phyloP scores from a whole-genome alignment of 2,797 vertebrate genomes.

The Scolopax rusticola region DNA sequence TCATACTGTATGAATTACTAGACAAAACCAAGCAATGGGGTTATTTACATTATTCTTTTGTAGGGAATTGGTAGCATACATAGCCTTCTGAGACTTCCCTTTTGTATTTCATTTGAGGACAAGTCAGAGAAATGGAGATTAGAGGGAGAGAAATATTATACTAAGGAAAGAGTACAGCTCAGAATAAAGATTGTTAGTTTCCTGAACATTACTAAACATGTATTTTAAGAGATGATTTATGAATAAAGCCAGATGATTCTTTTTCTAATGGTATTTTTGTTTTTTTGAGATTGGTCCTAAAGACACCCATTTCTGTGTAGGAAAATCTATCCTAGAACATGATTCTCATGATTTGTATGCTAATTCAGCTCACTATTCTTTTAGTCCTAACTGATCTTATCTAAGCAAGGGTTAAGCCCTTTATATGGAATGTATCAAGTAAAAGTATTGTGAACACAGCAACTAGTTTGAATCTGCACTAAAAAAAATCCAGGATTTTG shows the following conservation, averaged over 20 bases:
- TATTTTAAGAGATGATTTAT: neutral
- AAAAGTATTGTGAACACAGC: neutral
- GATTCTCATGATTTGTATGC: neutral
- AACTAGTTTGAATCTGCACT: neutral
- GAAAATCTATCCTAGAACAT: neutral
- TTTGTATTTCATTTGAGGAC: neutral
- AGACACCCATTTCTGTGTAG: neutral
- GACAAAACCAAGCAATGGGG: neutral
- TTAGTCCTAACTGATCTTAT: neutral
- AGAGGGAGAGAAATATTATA: neutral
- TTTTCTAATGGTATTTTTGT: neutral
- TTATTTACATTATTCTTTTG: neutral
- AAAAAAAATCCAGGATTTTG: neutral
- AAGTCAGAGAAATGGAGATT: neutral
- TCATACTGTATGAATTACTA: neutral
- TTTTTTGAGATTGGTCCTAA: neutral
- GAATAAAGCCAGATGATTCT: fast-evolving
- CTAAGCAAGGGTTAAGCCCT: neutral
- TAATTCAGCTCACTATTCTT: neutral
- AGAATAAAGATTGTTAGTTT: neutral
- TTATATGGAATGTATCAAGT: neutral
- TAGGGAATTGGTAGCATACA: neutral
- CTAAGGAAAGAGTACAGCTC: neutral
- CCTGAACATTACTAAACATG: neutral
- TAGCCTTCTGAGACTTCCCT: neutral